These are phyloP conservation scores for Cyclina sinensis DNA, from an alignment of 1,140 invertebrate genomes.

Conservation along the genomic window DNA sequence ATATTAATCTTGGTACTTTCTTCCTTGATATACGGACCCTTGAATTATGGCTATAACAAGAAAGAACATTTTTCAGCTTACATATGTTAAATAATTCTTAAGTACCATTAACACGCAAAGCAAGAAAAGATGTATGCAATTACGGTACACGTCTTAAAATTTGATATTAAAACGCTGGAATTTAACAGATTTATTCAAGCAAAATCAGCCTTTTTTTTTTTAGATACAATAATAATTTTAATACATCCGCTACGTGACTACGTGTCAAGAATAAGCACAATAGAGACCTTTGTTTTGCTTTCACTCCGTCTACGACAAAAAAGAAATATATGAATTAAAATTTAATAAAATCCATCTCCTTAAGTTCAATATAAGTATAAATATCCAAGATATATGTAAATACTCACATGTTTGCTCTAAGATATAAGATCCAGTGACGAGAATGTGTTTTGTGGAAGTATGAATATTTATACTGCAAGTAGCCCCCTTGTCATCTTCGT, in stretches of 20 bases:
- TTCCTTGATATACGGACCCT: too few species aligned
- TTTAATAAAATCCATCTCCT: not conserved
- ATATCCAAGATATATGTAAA: not conserved
- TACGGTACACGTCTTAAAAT: too few species aligned
- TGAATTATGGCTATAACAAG: too few species aligned
- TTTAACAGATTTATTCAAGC: too few species aligned
- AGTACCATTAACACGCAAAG: too few species aligned
- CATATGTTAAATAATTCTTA: too few species aligned
- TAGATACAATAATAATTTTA: too few species aligned
- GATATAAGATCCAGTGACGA: conserved; percentile 39
- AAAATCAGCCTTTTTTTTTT: too few species aligned
- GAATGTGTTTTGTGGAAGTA: conserved; percentile 19
- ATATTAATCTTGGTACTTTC: too few species aligned
- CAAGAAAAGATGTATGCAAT: too few species aligned
- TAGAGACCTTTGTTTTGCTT: not conserved
- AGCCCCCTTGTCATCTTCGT: conserved; percentile 18
- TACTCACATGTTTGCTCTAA: conserved; percentile 40
- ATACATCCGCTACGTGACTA: not conserved
- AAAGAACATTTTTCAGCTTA: too few species aligned
- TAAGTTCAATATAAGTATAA: not conserved
- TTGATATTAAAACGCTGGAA: too few species aligned
- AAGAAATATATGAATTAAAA: not conserved
- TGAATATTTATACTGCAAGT: conserved; percentile 35
- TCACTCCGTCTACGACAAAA: not conserved
- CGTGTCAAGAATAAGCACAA: not conserved